Base-by-base conservation (phyloP, 1,140 invertebrate genomes). In the Brachionus rubens region DNA sequence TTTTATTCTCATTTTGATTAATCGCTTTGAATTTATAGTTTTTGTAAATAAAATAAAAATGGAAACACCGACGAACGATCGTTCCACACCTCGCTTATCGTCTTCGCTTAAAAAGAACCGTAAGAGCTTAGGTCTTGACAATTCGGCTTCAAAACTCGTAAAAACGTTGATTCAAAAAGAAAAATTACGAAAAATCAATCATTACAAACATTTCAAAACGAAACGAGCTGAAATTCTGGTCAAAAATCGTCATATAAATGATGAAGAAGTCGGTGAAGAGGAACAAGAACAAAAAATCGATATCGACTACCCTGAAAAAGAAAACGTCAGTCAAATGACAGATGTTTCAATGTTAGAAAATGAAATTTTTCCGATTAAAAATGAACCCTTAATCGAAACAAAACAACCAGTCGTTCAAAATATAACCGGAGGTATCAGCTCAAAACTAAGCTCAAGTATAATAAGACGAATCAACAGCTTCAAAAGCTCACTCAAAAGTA, bases 41-140 rank as follows among this genome's bases (percentile, higher is more conserved):
- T n/a, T n/a, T n/a, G n/a, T n/a, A n/a, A n/a, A n/a, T n/a, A n/a
- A n/a, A n/a, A n/a, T n/a, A 36, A 24, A 16, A 10, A 65, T 65
- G 59, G 59, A 65, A 65, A 65, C 59, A 24, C 59, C 59, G 5
- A 65, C 59, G 0, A 65, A 43, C 43, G 40, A 65, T 14, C 59
- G 59, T 16, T 1, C 19, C 19, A 41, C 19, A 43, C 40, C 36
- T 14, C 36, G 59, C 7, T 65, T 43, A 41, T 65, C 59, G 21
- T 65, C 40, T 21, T 65, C 59, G 9, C 54, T 19, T 5, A 59
- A 59, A 59, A 46, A 65, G 41, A 12, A 14, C 12, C 40, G 59
- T 14, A 43, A 41, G 12, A 65, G 59, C 26, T 19, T 65, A 19
- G n/a, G n/a, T n/a, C n/a, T n/a, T n/a, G 59, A 65, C 33, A 43